These are phyloP conservation scores for Leptopilina clavipes DNA, from an alignment of 1,140 invertebrate genomes.

Conservation along the genomic window DNA sequence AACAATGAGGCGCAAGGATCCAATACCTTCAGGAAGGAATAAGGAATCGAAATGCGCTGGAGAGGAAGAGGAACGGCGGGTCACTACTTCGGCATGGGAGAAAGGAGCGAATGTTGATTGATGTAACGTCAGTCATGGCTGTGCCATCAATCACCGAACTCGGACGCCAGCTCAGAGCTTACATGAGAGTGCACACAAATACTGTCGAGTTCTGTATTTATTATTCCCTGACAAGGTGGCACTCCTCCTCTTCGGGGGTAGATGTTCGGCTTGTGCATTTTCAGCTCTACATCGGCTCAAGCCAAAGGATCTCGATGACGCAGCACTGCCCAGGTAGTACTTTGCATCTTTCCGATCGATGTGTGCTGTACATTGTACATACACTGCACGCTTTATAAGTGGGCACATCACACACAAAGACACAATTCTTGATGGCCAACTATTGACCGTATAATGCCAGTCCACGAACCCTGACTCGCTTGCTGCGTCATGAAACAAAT, in stretches of 20 bases:
- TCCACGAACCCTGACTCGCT: slow-evolving; percentile 51
- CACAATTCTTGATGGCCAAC: slow-evolving; percentile 31
- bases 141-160: slow-evolving; percentile 72
- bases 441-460: slow-evolving; percentile 50
- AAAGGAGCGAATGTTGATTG: slow-evolving; percentile 64
- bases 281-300: slow-evolving; percentile 45
- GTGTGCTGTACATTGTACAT: background rate
- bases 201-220: slow-evolving; percentile 62
- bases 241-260: slow-evolving; percentile 33
- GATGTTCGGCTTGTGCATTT: slow-evolving; percentile 14
- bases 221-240: slow-evolving; percentile 67
- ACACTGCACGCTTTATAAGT: slow-evolving; percentile 36
- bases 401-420: slow-evolving; percentile 31
- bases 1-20: slow-evolving; percentile 42
- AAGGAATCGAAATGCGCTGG: slow-evolving; percentile 1
- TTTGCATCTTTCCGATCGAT: slow-evolving; percentile 41
- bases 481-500: slow-evolving; percentile 74
- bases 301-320: slow-evolving; percentile 65
- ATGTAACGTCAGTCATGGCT: slow-evolving; percentile 74
- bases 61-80: slow-evolving; percentile 45
- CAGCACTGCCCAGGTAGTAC: slow-evolving; percentile 62
- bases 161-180: slow-evolving; percentile 43
- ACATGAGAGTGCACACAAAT: slow-evolving; percentile 46
- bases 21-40: slow-evolving; percentile 33
- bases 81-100: slow-evolving; percentile 45